Conservation (phyloP, 2,888 invertebrate species). For the Drosophila helvetica region DNA sequence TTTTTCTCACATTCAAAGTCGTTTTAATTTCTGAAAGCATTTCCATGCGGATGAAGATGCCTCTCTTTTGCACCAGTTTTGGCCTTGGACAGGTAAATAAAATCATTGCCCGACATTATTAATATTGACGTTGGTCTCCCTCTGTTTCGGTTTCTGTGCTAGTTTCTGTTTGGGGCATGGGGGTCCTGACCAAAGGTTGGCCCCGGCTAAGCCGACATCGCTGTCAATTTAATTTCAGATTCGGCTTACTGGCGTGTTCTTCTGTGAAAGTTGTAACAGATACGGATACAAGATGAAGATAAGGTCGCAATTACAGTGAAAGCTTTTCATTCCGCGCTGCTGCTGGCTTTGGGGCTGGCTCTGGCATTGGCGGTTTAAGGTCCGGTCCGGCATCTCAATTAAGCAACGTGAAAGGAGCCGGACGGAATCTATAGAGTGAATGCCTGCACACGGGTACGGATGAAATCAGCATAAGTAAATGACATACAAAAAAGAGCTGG, state of each 20-base stretch:
- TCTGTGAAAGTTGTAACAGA: constrained; percentile 54
- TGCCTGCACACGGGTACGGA: constrained; percentile 11
- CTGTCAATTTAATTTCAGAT: constrained; percentile 66
- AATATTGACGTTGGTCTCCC: constrained; percentile 63
- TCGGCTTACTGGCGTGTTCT: constrained; percentile 46
- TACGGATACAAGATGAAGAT: constrained; percentile 46
- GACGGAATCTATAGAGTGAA: constrained; percentile 6
- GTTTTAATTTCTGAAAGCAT: constrained; percentile 61
- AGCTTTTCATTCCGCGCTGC: constrained; percentile 64
- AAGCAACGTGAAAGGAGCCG: constrained; percentile 34
- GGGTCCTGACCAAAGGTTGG: constrained; percentile 19
- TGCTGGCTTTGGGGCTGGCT: constrained; percentile 22
- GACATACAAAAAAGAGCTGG: constrained; percentile 54
- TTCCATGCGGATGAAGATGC: constrained; percentile 14
- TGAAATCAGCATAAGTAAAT: constrained; percentile 73
- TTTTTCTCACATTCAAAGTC: constrained; percentile 37
- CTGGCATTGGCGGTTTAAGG: constrained; percentile 32
- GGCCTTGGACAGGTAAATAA: constrained; percentile 52
- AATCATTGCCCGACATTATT: constrained; percentile 59
- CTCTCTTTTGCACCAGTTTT: constrained; percentile 11
- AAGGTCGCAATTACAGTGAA: constrained; percentile 78
- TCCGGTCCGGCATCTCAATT: constrained; percentile 57
- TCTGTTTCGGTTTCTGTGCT: neutral
- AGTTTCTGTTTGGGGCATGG: constrained; percentile 6
- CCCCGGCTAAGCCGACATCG: constrained; percentile 60